These are phyloP conservation scores for Chondrosia reniformis DNA, from an alignment of 37 sponge, comb jelly and placozoan species.

Conservation along the genomic window DNA sequence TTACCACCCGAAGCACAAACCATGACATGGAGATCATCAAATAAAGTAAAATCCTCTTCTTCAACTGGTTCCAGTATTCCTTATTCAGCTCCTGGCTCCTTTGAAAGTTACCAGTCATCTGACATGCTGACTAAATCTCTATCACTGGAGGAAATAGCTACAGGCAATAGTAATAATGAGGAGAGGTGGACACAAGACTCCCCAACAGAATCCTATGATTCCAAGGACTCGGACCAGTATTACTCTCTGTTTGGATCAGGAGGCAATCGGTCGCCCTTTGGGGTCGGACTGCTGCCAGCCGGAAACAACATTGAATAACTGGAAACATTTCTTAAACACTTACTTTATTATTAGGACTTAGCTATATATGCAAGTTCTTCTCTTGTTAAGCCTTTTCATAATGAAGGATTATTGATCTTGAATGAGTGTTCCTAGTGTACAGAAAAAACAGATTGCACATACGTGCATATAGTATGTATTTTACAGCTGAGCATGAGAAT, in stretches of 20 bases:
- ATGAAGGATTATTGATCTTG: too few species aligned
- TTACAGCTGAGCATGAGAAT: too few species aligned
- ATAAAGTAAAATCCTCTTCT: not conserved
- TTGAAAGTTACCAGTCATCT: not conserved
- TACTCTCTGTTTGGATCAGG: slow-evolving; percentile 28
- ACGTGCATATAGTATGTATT: too few species aligned
- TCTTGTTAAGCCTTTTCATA: too few species aligned
- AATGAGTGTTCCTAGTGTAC: too few species aligned
- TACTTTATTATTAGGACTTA: too few species aligned
- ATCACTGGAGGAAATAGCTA: slow-evolving; percentile 6
- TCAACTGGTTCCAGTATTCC: not conserved
- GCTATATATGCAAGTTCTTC: too few species aligned
- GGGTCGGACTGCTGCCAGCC: not conserved
- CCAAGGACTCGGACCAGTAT: not conserved
- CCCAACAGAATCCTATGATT: not conserved
- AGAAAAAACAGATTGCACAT: too few species aligned
- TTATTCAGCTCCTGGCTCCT: slow-evolving; percentile 6
- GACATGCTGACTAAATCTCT: not conserved
- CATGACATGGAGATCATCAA: not conserved
- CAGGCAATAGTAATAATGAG: not conserved
- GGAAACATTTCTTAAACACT: too few species aligned
- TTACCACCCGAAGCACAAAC: too few species aligned
- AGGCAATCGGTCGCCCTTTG: slow-evolving; percentile 28
- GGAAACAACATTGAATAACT: too few species aligned
- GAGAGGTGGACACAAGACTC: not conserved